Evolutionary conservation across 2,113 vertebrate species (phyloP).

Genomic region (Catagonus wagneri): DNA sequence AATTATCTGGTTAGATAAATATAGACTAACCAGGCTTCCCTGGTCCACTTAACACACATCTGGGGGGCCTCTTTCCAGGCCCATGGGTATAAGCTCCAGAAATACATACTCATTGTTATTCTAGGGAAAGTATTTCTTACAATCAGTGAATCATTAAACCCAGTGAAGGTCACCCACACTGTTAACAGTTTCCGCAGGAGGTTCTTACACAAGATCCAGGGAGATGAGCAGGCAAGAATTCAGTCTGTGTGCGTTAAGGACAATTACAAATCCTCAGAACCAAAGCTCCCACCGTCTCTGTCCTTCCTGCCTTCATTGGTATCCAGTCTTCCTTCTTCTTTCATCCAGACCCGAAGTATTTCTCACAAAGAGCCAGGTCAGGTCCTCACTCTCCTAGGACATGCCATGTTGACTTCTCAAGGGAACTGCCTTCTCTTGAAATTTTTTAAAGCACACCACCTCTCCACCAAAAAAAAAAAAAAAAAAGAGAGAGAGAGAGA

Average conservation of each 20-base stretch:
- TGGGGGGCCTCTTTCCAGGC: slow-evolving; percentile 6
- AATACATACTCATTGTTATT: not conserved
- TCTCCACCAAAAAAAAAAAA: not conserved
- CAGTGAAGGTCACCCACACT: not conserved
- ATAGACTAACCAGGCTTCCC: slow-evolving; percentile 52
- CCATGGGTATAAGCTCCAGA: not conserved
- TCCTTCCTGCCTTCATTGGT: not conserved
- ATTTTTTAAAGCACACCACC: not conserved
- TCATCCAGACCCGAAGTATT: not conserved
- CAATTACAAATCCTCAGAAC: not conserved
- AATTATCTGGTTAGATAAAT: slow-evolving; percentile 73
- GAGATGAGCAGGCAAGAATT: not conserved
- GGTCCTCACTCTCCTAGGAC: not conserved
- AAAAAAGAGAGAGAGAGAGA: too few species aligned
- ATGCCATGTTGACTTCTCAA: not conserved
- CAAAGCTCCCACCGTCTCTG: not conserved
- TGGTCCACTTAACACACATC: slow-evolving; percentile 49
- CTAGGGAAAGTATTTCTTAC: slow-evolving; percentile 63
- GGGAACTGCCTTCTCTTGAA: not conserved
- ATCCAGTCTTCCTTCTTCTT: not conserved
- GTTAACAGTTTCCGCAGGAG: slow-evolving; percentile 13
- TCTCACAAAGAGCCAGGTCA: not conserved
- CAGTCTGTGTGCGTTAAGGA: not conserved
- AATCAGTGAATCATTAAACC: slow-evolving; percentile 41
- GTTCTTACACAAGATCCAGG: slow-evolving; percentile 9